Evolutionary conservation across 2,797 vertebrate species (phyloP).

Genomic region (Macroramphosus scolopax): DNA sequence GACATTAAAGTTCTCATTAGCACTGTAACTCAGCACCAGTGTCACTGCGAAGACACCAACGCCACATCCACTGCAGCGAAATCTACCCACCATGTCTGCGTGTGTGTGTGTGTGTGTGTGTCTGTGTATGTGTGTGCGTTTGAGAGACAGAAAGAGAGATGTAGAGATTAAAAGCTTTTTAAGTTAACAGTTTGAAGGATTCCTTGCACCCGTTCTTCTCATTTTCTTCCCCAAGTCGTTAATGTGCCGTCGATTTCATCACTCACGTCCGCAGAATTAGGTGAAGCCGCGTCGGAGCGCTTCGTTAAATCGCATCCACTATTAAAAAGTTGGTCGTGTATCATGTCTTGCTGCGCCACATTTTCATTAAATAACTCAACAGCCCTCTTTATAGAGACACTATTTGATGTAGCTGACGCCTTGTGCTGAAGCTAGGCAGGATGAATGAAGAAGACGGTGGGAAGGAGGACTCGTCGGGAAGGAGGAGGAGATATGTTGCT

Average conservation of each 20-base stretch:
- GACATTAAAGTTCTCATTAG: constrained; percentile 79
- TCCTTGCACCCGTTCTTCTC: constrained; percentile 21
- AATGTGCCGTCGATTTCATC: constrained; percentile 26
- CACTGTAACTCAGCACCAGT: constrained; percentile 72
- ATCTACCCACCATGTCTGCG: constrained; percentile 39
- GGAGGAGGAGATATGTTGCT: constrained; percentile 56
- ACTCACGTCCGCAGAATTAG: constrained; percentile 27
- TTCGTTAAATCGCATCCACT: constrained; percentile 24
- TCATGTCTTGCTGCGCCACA: constrained; percentile 2
- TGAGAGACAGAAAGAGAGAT: constrained; percentile 2
- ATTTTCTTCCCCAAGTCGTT: constrained; percentile 26
- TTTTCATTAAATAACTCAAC: constrained; percentile 42
- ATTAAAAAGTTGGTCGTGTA: constrained; percentile 28
- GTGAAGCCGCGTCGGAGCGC: constrained; percentile 17
- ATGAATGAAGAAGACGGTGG: constrained; percentile 51
- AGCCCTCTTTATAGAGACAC: constrained; percentile 23
- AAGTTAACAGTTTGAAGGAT: constrained; percentile 30
- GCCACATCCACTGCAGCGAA: constrained; percentile 60
- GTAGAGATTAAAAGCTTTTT: constrained; percentile 30
- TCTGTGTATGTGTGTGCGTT: constrained; percentile 1
- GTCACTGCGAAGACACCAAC: constrained; percentile 70
- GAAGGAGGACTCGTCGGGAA: constrained; percentile 52
- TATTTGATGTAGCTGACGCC: constrained; percentile 24
- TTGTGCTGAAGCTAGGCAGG: constrained; percentile 28
- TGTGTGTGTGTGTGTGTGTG: not conserved